Evolutionary conservation across 2,113 vertebrate genomes (phyloP).

Genomic region (Chionomys nivalis): DNA sequence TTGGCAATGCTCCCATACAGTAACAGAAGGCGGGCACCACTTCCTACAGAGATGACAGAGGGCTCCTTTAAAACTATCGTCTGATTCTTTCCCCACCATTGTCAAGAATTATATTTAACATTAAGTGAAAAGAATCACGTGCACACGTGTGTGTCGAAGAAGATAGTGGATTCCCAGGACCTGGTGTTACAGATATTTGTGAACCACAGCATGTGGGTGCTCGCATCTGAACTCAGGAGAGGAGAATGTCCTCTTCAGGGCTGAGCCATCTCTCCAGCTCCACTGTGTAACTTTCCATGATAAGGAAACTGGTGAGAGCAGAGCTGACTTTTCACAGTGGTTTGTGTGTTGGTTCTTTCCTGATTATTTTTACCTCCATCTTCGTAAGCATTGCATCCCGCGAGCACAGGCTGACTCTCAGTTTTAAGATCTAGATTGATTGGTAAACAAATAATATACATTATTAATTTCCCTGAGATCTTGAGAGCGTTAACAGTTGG

Average conservation of each 20-base stretch:
- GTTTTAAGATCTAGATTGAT: background rate
- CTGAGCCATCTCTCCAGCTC: background rate
- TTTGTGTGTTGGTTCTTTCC: background rate
- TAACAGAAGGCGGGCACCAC: background rate
- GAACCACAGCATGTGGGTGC: background rate
- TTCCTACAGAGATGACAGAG: background rate
- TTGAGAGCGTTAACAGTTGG: background rate
- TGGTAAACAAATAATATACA: background rate
- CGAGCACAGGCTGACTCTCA: background rate
- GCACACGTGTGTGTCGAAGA: background rate
- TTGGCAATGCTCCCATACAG: background rate
- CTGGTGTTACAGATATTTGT: background rate
- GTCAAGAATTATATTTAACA: background rate
- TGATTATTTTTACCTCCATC: constrained; percentile 26
- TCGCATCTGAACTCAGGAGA: background rate
- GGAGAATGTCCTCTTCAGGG: background rate
- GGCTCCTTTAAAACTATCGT: background rate
- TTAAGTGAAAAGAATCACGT: background rate
- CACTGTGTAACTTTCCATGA: background rate
- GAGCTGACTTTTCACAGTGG: background rate
- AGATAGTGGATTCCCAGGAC: background rate
- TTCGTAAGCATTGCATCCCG: background rate
- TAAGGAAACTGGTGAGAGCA: background rate
- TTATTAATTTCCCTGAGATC: background rate
- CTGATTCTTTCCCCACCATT: constrained; percentile 47